Percentiles rank a stretch among this genome's conserved stretches.
Conservation (phyloP, 2,797 vertebrate species). For the Oreochromis mossambicus region DNA sequence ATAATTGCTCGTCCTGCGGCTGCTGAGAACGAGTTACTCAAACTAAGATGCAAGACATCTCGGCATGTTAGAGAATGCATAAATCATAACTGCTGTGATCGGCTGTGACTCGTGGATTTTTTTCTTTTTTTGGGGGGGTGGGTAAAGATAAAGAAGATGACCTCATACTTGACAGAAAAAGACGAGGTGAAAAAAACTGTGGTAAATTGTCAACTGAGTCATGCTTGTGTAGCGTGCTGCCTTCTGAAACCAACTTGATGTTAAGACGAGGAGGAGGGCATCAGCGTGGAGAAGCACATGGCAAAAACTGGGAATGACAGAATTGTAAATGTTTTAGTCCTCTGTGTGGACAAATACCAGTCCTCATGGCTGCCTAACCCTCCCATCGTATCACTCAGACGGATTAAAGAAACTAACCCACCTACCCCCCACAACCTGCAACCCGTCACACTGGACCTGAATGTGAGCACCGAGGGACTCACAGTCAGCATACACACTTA, state of each 20-base stretch:
- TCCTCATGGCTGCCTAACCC: constrained; percentile 37
- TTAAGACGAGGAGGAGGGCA: not conserved
- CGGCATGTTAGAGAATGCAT: constrained; percentile 11
- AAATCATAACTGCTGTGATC: constrained; percentile 38
- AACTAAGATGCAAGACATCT: constrained; percentile 41
- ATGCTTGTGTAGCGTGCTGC: not conserved
- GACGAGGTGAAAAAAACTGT: not conserved
- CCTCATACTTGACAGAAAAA: not conserved
- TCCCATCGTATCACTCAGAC: constrained; percentile 58
- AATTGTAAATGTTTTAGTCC: not conserved
- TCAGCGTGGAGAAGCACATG: not conserved
- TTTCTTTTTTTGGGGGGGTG: not conserved
- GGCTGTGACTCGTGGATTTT: not conserved
- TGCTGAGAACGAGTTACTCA: constrained; percentile 14
- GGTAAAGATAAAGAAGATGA: not conserved
- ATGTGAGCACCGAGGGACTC: not conserved
- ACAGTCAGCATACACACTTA: not conserved
- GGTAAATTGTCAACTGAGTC: not conserved
- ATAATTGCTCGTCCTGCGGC: constrained; percentile 45
- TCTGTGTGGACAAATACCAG: constrained; percentile 27
- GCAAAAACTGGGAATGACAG: not conserved
- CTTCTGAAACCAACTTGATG: not conserved
- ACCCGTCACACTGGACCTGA: constrained; percentile 40
- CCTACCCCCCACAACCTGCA: constrained; percentile 1
- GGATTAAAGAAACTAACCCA: constrained; percentile 64